These are phyloP conservation scores for Marronus borbonicus DNA, from an alignment of 2,888 invertebrate species.

Conservation along the genomic window DNA sequence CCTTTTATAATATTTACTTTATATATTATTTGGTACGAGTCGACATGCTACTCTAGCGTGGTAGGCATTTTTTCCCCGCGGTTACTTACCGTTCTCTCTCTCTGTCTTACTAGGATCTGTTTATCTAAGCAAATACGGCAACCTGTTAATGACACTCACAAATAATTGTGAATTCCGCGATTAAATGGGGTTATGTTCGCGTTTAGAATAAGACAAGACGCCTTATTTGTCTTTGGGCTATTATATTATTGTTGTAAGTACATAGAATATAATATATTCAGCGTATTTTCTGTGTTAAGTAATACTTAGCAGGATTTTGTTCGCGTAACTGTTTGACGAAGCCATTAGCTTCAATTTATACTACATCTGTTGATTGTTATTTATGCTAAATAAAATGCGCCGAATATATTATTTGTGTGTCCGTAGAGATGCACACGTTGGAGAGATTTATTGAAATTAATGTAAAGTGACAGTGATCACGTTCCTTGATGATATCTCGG, in stretches of 20 bases:
- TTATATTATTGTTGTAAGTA: constrained; percentile 22
- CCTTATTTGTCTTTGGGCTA: constrained; percentile 19
- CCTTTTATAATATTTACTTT: constrained; percentile 40
- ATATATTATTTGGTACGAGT: constrained; percentile 18
- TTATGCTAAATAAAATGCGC: constrained; percentile 1
- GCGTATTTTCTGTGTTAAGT: constrained; percentile 36
- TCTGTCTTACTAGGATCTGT: neutral
- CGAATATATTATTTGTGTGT: neutral
- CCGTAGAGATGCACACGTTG: neutral
- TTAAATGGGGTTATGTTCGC: constrained; percentile 28
- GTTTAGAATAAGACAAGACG: constrained; percentile 24
- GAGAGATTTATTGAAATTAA: constrained; percentile 3
- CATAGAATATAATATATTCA: constrained; percentile 15
- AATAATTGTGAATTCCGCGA: constrained; percentile 36
- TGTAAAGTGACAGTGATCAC: neutral
- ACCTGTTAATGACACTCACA: constrained; percentile 36
- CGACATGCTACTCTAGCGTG: neutral
- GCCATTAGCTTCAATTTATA: constrained; percentile 6
- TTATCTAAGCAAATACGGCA: constrained; percentile 24
- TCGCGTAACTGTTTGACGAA: constrained; percentile 26
- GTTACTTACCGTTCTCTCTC: no score
- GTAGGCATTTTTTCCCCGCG: no score
- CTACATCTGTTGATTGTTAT: neutral
- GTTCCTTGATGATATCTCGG: neutral
- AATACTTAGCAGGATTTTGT: constrained; percentile 38